Base-by-base conservation (phyloP, 2,113 vertebrate species). In the Lophochroa leadbeateri region DNA sequence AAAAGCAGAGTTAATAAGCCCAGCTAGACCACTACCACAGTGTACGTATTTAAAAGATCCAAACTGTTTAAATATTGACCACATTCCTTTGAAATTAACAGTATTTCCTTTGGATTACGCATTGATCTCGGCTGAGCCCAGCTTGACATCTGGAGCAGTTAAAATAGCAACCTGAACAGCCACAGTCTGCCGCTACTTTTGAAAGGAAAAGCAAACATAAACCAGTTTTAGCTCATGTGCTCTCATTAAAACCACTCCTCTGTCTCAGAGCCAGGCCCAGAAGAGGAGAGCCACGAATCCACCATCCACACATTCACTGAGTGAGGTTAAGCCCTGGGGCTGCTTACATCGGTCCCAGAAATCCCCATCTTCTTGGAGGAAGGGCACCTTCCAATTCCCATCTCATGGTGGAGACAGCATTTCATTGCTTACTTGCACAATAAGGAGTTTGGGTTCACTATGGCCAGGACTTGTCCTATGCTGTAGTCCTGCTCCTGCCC, bases 61-160 rank as follows among this genome's bases (percentile, higher is more conserved):
- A 81, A 93, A 86, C 55, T 55, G 86, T 88, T 96, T 92, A 91
- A 92, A 90, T 93, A 93, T 57, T 60, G 52, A 95, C 89, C 55
- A 90, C 94, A 94, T 96, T 96, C 96, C 93, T 96, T 94, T 84
- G 83, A 96, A 97, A 95, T 97, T 95, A 96, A 76, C 70, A 94
- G 92, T 86, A 91, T 96, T 96, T 97, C 95, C 95, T 96, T 96
- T 69, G 71, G 95, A 97, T 97, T 96, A 95, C 19, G 5, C 90
- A 89, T 58, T 89, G 92, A 95, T 94, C 78, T 93, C 47, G 24
- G 94, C 83, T 93, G 79, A 95, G 81, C 88, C 6, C 0, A 8
- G 68, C 55, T 50, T 86, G 88, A 95, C 94, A 97, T 97, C 90
- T 97, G 95, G 95, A 93, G 86, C 61, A 93, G 91, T 95, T 95